Percentiles rank a stretch among this genome's conserved stretches.
phyloP scores from a whole-genome alignment of 2,113 vertebrate species.

The Cinclus mexicanus region DNA sequence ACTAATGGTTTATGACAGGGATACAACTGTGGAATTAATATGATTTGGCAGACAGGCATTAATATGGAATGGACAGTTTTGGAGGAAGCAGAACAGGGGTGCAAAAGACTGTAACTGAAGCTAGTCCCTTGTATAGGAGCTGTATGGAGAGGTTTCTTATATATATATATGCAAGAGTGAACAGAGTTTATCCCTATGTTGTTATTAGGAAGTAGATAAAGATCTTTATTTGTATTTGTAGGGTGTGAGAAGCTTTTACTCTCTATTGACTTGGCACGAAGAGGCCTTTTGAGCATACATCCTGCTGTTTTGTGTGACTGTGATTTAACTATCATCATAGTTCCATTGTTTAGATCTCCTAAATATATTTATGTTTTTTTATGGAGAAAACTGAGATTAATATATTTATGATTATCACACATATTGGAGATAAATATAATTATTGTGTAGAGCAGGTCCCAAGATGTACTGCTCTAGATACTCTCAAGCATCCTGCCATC shows the following conservation, averaged over 20 bases:
- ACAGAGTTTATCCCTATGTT: neutral
- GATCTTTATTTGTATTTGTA: conserved; percentile 40
- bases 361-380: neutral
- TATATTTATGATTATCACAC: neutral
- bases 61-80: conserved; percentile 11
- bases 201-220: conserved; percentile 40
- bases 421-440: neutral
- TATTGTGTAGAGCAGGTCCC: neutral
- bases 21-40: conserved; percentile 55
- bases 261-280: neutral
- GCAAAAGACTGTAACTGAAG: neutral
- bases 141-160: neutral
- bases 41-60: conserved; percentile 43
- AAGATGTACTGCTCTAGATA: neutral
- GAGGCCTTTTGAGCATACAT: conserved; percentile 19
- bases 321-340: neutral
- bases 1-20: conserved; percentile 63
- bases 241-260: conserved; percentile 25
- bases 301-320: conserved; percentile 6
- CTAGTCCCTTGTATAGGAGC: neutral
- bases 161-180: neutral
- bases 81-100: neutral
- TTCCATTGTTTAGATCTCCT: neutral
- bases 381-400: neutral
- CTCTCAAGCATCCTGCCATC: neutral